These are phyloP conservation scores for Paralichthys olivaceus DNA, from an alignment of 2,113 vertebrate genomes.

Conservation along the genomic window DNA sequence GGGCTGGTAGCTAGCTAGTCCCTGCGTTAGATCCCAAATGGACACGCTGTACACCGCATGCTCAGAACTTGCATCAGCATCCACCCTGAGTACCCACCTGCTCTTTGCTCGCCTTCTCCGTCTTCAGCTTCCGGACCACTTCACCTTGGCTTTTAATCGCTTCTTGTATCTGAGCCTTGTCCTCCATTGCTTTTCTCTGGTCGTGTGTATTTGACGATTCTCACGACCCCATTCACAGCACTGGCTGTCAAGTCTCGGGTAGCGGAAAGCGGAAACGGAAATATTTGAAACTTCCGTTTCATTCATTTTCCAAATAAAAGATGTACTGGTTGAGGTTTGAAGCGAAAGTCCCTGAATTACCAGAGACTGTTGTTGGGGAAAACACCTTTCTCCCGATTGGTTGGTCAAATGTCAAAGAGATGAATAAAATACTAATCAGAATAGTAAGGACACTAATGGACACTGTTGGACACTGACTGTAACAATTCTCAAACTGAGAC, in stretches of 20 bases:
- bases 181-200: constrained; percentile 68
- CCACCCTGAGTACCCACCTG: constrained; percentile 73
- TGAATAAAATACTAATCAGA: too few species aligned
- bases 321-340: background rate
- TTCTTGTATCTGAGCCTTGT: constrained; percentile 76
- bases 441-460: too few species aligned
- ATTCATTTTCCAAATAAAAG: constrained; percentile 20
- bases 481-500: too few species aligned
- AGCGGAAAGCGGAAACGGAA: constrained; percentile 42
- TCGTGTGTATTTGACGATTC: background rate
- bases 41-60: constrained; percentile 28
- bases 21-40: background rate
- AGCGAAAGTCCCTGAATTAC: background rate
- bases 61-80: background rate
- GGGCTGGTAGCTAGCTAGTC: background rate
- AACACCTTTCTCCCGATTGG: too few species aligned
- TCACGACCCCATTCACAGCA: background rate
- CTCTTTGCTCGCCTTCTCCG: constrained; percentile 81
- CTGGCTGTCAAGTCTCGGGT: too few species aligned
- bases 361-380: background rate
- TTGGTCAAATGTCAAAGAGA: too few species aligned
- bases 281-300: background rate
- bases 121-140: constrained; percentile 81
- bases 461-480: too few species aligned
- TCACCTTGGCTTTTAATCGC: constrained; percentile 83